Percentiles rank a stretch among this genome's conserved stretches.
Conservation (phyloP, 2,888 invertebrate genomes). For the Eilema depressum region DNA sequence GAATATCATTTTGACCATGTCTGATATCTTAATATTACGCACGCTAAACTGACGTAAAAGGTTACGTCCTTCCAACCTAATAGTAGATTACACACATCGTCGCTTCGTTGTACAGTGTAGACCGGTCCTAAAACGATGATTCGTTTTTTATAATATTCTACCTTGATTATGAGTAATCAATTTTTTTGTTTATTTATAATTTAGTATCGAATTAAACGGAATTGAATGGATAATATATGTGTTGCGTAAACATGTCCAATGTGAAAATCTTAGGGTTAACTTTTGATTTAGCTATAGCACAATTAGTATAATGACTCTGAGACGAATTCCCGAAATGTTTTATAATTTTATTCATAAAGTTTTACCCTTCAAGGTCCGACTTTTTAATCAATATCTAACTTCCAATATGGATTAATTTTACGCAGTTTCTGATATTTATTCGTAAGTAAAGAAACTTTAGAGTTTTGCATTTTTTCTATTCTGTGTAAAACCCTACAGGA, state of each 20-base stretch:
- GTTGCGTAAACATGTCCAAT: constrained; percentile 44
- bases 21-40: not conserved
- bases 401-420: not conserved
- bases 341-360: not conserved
- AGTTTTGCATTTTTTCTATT: no score
- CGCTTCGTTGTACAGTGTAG: constrained; percentile 44
- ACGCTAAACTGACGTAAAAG: not conserved
- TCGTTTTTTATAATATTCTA: constrained; percentile 69
- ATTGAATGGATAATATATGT: constrained; percentile 53
- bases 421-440: no score
- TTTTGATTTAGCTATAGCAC: constrained; percentile 20
- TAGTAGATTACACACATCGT: not conserved
- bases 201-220: constrained; percentile 57
- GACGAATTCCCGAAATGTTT: not conserved
- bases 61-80: not conserved
- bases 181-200: constrained; percentile 70
- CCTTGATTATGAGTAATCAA: constrained; percentile 69
- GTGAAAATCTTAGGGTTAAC: constrained; percentile 28
- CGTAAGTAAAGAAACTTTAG: no score
- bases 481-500: no score
- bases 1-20: no score
- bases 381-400: not conserved
- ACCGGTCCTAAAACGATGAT: constrained; percentile 54
- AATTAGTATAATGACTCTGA: constrained; percentile 18
- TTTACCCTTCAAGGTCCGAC: not conserved